Evolutionary conservation across 2,113 vertebrate genomes (phyloP).

Genomic region (Phocoena phocoena): DNA sequence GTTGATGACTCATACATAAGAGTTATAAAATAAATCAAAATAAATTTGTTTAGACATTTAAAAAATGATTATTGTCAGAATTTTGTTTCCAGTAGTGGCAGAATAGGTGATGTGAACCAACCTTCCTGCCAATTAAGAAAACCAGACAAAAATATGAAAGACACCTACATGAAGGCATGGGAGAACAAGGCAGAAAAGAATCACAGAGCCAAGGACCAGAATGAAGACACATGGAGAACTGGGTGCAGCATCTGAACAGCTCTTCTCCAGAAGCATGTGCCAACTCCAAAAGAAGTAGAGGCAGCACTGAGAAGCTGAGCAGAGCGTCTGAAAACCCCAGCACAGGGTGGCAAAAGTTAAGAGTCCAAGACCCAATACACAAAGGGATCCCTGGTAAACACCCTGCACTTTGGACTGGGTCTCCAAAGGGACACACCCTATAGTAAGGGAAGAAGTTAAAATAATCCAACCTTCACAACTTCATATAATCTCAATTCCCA

Average conservation of each 20-base stretch:
- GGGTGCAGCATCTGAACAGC: background rate
- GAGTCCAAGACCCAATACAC: background rate
- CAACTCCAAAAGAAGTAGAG: background rate
- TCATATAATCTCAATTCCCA: background rate
- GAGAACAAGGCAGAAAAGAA: background rate
- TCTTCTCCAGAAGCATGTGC: background rate
- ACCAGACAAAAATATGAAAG: background rate
- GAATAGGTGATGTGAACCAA: background rate
- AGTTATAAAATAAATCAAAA: background rate
- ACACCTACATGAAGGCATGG: background rate
- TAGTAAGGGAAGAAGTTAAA: constrained; percentile 6
- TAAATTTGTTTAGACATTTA: background rate
- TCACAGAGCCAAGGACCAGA: background rate
- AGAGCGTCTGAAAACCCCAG: background rate
- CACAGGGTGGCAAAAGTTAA: background rate
- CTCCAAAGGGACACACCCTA: background rate
- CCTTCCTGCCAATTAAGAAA: background rate
- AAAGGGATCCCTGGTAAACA: background rate
- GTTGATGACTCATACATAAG: background rate
- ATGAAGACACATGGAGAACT: background rate
- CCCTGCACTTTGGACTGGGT: background rate
- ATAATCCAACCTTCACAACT: background rate
- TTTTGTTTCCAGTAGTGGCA: background rate
- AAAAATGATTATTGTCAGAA: background rate
- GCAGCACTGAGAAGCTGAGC: background rate